A percentile compares a stretch with the other conserved stretches of the same genome.
phyloP scores from a whole-genome alignment of 2,797 vertebrate species.

The Cephalopachus bancanus region DNA sequence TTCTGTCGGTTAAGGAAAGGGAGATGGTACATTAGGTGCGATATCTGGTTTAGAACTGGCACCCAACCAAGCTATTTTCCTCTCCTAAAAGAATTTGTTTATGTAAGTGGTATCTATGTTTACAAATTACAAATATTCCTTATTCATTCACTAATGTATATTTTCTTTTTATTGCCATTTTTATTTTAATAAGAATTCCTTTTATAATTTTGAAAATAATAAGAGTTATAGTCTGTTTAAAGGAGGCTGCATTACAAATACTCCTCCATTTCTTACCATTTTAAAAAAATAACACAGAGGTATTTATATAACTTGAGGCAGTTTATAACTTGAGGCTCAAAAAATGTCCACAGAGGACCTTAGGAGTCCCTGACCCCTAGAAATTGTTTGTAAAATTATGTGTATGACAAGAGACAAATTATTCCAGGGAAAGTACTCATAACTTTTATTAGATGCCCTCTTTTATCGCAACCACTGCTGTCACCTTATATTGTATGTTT shows the following conservation, averaged over 20 bases:
- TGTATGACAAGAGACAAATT: neutral
- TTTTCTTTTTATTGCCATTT: neutral
- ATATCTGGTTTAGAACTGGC: too few relatives aligned
- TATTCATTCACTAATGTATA: neutral
- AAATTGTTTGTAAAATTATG: neutral
- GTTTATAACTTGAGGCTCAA: neutral
- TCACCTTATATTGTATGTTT: neutral
- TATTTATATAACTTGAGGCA: neutral
- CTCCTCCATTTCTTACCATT: neutral
- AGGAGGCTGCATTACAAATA: neutral
- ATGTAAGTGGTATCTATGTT: neutral
- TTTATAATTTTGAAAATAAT: slow-evolving; percentile 33
- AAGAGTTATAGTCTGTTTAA: neutral
- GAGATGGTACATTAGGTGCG: fast-evolving
- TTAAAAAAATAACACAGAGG: neutral
- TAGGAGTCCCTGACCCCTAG: neutral
- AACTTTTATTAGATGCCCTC: neutral
- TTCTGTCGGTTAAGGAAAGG: neutral
- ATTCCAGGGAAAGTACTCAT: neutral
- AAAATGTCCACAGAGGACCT: neutral
- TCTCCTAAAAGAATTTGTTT: neutral
- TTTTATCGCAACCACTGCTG: neutral
- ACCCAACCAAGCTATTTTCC: neutral
- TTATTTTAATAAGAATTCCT: slow-evolving; percentile 13
- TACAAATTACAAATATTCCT: neutral